These are phyloP conservation scores for Cryptus armator DNA, from an alignment of 2,888 invertebrate species.

Conservation along the genomic window DNA sequence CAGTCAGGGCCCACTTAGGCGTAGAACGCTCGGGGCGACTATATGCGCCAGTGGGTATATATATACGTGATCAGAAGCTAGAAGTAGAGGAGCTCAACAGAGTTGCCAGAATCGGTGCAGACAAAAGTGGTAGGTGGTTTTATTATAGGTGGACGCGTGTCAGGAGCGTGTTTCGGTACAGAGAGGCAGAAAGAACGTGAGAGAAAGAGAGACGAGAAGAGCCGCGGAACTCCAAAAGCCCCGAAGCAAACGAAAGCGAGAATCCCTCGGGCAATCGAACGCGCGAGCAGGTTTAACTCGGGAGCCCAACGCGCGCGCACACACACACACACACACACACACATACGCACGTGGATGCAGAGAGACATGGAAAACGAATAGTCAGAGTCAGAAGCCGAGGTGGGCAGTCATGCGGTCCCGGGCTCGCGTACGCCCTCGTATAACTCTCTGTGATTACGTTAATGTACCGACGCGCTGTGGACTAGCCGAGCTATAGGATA, in stretches of 20 bases:
- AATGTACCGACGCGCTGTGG: constrained; percentile 73
- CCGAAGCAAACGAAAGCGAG: constrained; percentile 11
- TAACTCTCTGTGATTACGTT: constrained; percentile 74
- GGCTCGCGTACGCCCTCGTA: constrained; percentile 54
- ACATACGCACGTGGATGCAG: too few relatives aligned
- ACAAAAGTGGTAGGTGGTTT: constrained; percentile 68
- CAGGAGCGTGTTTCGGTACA: constrained; percentile 71
- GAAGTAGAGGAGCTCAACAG: not conserved
- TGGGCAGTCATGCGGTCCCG: constrained; percentile 35
- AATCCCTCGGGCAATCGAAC: constrained; percentile 45
- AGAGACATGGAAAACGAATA: constrained; percentile 51
- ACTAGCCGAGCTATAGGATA: constrained; percentile 22
- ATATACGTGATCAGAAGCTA: constrained; percentile 41
- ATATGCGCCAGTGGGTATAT: constrained; percentile 49
- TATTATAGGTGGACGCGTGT: constrained; percentile 73
- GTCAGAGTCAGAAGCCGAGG: constrained; percentile 60
- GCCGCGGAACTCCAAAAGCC: constrained; percentile 24
- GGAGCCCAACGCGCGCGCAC: not conserved
- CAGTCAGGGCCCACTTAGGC: constrained; percentile 50
- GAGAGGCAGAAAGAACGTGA: not conserved
- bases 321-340: not conserved
- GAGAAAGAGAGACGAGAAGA: not conserved
- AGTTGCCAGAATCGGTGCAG: constrained; percentile 14
- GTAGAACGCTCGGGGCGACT: constrained; percentile 34
- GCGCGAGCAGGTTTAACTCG: constrained; percentile 27